phyloP scores from a whole-genome alignment of 2,888 invertebrate species.

The Napeogenes inachia region DNA sequence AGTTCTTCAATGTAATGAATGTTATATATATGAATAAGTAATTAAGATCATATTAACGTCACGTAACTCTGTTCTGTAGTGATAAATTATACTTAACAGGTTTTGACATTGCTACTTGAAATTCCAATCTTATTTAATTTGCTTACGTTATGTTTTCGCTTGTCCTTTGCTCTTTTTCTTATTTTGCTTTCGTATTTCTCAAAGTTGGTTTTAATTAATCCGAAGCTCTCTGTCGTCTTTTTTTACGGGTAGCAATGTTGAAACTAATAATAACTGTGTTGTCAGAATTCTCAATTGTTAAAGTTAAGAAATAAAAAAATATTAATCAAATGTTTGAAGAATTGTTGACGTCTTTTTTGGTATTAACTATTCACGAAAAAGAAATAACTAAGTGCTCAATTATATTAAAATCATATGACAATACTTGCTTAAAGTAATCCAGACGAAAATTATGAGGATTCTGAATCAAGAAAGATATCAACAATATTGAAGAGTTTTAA shows the following conservation, averaged over 20 bases:
- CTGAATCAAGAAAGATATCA: slow-evolving; percentile 23
- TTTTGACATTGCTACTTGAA: slow-evolving; percentile 72
- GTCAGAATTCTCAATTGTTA: slow-evolving; percentile 44
- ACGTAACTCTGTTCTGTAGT: slow-evolving; percentile 64
- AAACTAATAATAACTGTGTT: slow-evolving; percentile 61
- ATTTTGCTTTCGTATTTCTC: slow-evolving; percentile 54
- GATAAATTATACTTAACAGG: slow-evolving; percentile 49
- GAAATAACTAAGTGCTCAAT: not conserved
- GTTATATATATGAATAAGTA: slow-evolving; percentile 72
- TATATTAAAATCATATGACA: not conserved
- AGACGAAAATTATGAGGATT: not conserved
- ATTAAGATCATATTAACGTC: slow-evolving; percentile 60
- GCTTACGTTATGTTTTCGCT: slow-evolving; percentile 27
- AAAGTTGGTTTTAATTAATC: slow-evolving; percentile 55
- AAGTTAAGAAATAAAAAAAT: slow-evolving; percentile 11
- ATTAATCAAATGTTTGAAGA: not conserved
- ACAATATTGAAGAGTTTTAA: slow-evolving; percentile 22
- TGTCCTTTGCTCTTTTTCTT: slow-evolving; percentile 34
- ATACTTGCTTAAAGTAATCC: not conserved
- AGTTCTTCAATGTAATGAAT: slow-evolving; percentile 72
- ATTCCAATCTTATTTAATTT: slow-evolving; percentile 27
- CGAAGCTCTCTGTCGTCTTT: slow-evolving; percentile 22
- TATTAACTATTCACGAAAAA: not conserved
- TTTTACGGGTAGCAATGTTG: slow-evolving; percentile 67
- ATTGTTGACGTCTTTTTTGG: slow-evolving; percentile 25